Evolutionary conservation across 2,797 vertebrate species (phyloP).

Genomic region (Hoplostethus atlanticus): DNA sequence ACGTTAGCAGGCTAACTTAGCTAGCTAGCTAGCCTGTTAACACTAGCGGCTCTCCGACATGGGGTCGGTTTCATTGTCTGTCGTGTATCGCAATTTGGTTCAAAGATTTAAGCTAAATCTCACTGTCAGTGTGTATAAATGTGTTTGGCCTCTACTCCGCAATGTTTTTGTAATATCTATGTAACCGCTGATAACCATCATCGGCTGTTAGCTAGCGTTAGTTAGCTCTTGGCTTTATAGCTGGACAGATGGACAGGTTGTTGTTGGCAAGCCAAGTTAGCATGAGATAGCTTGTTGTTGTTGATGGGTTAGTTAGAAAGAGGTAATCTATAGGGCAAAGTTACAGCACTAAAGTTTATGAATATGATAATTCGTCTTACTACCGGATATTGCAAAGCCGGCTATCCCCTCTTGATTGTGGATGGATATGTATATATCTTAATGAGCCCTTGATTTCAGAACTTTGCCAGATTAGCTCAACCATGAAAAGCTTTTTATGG

Average conservation of each 20-base stretch:
- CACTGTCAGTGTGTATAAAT: background rate
- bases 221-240: constrained; percentile 70
- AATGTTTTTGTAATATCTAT: background rate
- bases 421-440: constrained; percentile 44
- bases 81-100: constrained; percentile 76
- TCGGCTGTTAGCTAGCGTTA: constrained; percentile 57
- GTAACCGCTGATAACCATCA: constrained; percentile 8
- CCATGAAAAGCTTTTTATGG: constrained; percentile 80
- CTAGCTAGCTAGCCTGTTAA: constrained; percentile 70
- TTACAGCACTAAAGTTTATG: constrained; percentile 50
- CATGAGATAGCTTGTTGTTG: constrained; percentile 79
- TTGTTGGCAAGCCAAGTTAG: constrained; percentile 81
- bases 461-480: constrained; percentile 83
- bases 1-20: constrained; percentile 78
- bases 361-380: background rate
- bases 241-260: constrained; percentile 83
- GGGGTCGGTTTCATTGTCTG: constrained; percentile 77
- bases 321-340: constrained; percentile 33
- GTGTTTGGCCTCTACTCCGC: background rate
- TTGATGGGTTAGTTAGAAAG: constrained; percentile 61
- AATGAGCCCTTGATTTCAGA: constrained; percentile 71
- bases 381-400: background rate
- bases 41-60: constrained; percentile 58
- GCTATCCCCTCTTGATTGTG: background rate
- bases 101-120: constrained; percentile 17